Evolutionary conservation across 2,113 vertebrate species (phyloP), one percentile per base, ranked within the genome.

Genomic region (Tylochromis polylepis): DNA sequence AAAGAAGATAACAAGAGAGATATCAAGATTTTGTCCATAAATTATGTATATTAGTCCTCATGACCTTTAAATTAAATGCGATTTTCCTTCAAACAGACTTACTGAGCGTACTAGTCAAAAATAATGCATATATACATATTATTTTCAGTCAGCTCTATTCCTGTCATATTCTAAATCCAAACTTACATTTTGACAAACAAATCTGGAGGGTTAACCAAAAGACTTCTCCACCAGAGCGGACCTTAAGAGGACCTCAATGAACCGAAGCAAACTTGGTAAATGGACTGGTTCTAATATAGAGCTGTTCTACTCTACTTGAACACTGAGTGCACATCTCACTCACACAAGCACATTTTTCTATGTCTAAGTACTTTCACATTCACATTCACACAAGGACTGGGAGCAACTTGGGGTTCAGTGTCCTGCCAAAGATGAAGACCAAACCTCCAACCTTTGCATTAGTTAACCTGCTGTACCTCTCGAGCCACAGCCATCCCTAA

Each of bases 241-340:
- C 1, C 36, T 5, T 18, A 27, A 31, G 58, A 59, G 58, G 58
- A 60, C 27, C 27, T 31, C 29, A 29, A 29, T 4, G 29, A 3
- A 29, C 8, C 0, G 4, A 60, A 60, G 58, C 8, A 60, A 60
- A 18, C 27, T 0, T 18, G 58, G 0, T 18, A 31, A 31, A 60
- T 31, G 58, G 3, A 1, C 27, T 0, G 58, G 27, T 3, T 27
- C 27, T 31, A 5, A 10, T 1, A 1, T 15, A 31, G 27, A 59
- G 27, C 27, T 1, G 15, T 27, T 59, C 4, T 5, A 15, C 57
- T 29, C 24, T 31, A 18, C 27, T 2, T 18, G 4, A 59, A 0
- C 10, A 5, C 53, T 11, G 53, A 55, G 20, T 11, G 53, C 0
- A 55, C 53, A 20, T 9, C 55, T 57, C 22, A 24, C 24, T 12